Percentiles rank a stretch among this genome's conserved stretches.
Conservation (phyloP, 2,888 invertebrate genomes). For the Stegophylla sp. region DNA sequence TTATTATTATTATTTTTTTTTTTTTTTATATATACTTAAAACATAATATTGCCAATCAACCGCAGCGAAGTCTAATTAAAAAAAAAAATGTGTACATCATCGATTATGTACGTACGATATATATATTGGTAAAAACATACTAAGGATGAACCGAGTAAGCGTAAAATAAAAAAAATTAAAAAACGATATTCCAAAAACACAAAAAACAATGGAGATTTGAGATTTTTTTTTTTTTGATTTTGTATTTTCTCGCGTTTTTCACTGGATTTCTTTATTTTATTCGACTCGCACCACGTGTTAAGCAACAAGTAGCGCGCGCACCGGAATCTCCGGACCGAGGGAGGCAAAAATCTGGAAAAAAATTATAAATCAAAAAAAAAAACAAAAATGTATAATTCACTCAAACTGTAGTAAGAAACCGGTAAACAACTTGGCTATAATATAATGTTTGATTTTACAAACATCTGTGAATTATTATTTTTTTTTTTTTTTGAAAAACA, state of each 20-base stretch:
- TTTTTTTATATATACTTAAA: neutral
- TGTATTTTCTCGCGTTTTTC: too few species aligned
- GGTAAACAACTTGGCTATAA: too few species aligned
- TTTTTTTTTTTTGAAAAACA: too few species aligned
- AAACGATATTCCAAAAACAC: neutral
- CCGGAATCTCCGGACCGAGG: constrained; percentile 8
- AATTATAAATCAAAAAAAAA: constrained; percentile 6
- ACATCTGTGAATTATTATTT: too few species aligned
- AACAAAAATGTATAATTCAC: too few species aligned
- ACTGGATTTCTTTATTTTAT: neutral
- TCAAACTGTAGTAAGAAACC: too few species aligned
- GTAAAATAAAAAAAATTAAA: neutral
- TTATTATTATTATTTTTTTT: constrained; percentile 15
- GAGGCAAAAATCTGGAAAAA: too few species aligned
- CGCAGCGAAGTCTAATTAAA: constrained; percentile 35
- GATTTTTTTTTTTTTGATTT: constrained; percentile 12
- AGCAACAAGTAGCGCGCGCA: neutral
- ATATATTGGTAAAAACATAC: neutral
- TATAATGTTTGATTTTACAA: too few species aligned
- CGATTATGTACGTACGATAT: too few species aligned
- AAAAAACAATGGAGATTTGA: neutral
- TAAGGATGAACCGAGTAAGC: neutral
- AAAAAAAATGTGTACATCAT: neutral
- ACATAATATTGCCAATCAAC: constrained; percentile 42
- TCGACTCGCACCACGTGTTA: neutral